Percentiles rank a stretch among this genome's conserved stretches.
phyloP scores from a whole-genome alignment of 2,113 vertebrate genomes.

The Turdus rufiventris region DNA sequence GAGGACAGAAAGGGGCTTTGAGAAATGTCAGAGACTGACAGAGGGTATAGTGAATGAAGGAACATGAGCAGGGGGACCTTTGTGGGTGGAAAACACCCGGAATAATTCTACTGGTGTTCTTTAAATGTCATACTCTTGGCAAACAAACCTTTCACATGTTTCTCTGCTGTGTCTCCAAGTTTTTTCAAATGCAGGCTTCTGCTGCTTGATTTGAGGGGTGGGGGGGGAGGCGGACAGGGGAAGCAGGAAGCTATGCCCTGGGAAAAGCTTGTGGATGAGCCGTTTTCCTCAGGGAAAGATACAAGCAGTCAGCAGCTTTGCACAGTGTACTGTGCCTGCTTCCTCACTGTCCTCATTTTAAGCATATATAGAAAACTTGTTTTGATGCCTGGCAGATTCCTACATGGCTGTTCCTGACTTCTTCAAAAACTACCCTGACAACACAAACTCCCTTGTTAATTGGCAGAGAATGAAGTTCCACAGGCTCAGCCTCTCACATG shows the following conservation, averaged over 20 bases:
- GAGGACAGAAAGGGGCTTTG: not conserved
- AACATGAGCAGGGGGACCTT: not conserved
- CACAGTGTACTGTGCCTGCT: accelerated
- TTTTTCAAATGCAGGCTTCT: not conserved
- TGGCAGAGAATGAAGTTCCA: not conserved
- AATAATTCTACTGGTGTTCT: not conserved
- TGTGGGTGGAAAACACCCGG: not conserved
- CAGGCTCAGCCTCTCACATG: not conserved
- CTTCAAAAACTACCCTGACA: not conserved
- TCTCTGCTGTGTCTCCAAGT: not conserved
- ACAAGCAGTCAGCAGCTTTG: not conserved
- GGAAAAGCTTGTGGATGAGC: not conserved
- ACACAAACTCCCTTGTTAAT: not conserved
- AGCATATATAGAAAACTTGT: not conserved
- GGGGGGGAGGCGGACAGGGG: too few species aligned
- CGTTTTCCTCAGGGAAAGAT: not conserved
- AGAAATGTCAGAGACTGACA: not conserved
- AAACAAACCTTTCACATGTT: conserved; percentile 8
- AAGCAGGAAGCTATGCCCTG: not conserved
- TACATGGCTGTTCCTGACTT: not conserved
- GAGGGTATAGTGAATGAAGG: not conserved
- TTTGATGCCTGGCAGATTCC: not conserved
- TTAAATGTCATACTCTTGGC: conserved; percentile 29
- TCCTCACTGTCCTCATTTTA: not conserved
- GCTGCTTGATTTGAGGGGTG: not conserved